Conservation (phyloP, 2,888 invertebrate genomes). For the Meghimatium bilineatum region DNA sequence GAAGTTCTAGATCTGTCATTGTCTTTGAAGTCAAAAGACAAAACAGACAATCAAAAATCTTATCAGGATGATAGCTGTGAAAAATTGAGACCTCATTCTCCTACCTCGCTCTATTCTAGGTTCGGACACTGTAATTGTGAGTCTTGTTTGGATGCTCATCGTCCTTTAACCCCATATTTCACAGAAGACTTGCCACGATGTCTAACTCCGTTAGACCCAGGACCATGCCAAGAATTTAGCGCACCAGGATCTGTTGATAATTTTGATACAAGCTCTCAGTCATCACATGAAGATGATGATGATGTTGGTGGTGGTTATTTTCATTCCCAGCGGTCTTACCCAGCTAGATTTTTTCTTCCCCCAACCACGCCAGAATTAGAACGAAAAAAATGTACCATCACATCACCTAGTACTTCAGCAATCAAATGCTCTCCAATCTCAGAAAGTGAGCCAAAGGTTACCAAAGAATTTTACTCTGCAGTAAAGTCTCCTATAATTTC, state of each 20-base stretch:
- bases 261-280: slow-evolving; percentile 14
- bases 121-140: slow-evolving; percentile 42
- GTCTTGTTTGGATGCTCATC: slow-evolving; percentile 33
- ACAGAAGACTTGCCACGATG: slow-evolving; percentile 42
- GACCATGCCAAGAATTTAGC: slow-evolving; percentile 29
- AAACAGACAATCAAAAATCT: neutral
- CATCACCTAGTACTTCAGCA: neutral
- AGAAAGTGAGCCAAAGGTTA: neutral
- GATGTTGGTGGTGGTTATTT: slow-evolving; percentile 18
- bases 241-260: slow-evolving; percentile 11
- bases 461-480: neutral
- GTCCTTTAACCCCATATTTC: slow-evolving; percentile 37
- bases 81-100: slow-evolving; percentile 28
- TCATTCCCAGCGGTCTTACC: neutral
- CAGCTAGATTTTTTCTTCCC: slow-evolving; percentile 10
- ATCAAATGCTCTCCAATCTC: neutral
- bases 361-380: neutral
- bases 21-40: slow-evolving; percentile 14
- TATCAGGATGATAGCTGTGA: slow-evolving; percentile 18
- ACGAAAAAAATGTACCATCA: neutral
- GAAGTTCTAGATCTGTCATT: slow-evolving; percentile 38
- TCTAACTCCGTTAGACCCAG: slow-evolving; percentile 44
- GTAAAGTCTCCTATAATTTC: neutral
- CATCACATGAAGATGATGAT: slow-evolving; percentile 11
- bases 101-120: slow-evolving; percentile 7